A percentile compares a stretch with the other conserved stretches of the same genome.
Conservation (phyloP, 2,113 vertebrate species). For the Chloropsis hardwickii region DNA sequence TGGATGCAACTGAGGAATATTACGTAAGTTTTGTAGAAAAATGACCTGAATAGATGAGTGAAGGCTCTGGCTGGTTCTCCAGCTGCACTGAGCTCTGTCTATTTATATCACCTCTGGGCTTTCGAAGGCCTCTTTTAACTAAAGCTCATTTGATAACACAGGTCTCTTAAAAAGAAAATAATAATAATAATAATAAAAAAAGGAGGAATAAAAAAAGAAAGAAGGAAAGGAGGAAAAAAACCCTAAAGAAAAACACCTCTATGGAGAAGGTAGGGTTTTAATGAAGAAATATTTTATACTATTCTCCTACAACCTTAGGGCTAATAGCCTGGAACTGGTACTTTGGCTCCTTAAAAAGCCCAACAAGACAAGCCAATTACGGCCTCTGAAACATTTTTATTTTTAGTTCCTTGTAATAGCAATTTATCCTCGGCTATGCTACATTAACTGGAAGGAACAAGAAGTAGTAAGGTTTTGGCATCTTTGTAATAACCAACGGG, state of each 20-base stretch:
- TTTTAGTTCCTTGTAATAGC: slow-evolving; percentile 77
- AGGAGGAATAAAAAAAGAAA: background rate
- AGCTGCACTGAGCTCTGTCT: slow-evolving; percentile 36
- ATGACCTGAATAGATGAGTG: slow-evolving; percentile 46
- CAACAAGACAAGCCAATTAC: slow-evolving; percentile 78
- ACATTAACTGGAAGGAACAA: slow-evolving; percentile 77
- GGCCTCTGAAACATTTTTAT: slow-evolving; percentile 74
- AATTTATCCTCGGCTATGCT: slow-evolving; percentile 72
- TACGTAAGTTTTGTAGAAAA: slow-evolving; percentile 20
- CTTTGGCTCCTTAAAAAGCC: slow-evolving; percentile 74
- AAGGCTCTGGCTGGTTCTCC: slow-evolving; percentile 47
- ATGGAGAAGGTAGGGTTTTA: slow-evolving; percentile 66
- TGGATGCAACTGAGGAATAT: background rate
- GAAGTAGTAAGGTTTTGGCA: slow-evolving; percentile 70
- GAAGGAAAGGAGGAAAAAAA: background rate
- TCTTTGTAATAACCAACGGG: slow-evolving; percentile 64
- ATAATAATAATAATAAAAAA: background rate
- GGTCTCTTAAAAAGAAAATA: slow-evolving; percentile 38
- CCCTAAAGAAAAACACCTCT: slow-evolving; percentile 13
- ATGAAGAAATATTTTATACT: slow-evolving; percentile 73
- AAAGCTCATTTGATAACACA: slow-evolving; percentile 27
- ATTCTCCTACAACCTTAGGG: slow-evolving; percentile 63
- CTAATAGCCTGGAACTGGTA: slow-evolving; percentile 82
- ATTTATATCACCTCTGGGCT: slow-evolving; percentile 54
- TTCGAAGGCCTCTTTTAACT: slow-evolving; percentile 40